Evolutionary conservation across 2,113 vertebrate species (phyloP).

Genomic region (Theropithecus gelada): DNA sequence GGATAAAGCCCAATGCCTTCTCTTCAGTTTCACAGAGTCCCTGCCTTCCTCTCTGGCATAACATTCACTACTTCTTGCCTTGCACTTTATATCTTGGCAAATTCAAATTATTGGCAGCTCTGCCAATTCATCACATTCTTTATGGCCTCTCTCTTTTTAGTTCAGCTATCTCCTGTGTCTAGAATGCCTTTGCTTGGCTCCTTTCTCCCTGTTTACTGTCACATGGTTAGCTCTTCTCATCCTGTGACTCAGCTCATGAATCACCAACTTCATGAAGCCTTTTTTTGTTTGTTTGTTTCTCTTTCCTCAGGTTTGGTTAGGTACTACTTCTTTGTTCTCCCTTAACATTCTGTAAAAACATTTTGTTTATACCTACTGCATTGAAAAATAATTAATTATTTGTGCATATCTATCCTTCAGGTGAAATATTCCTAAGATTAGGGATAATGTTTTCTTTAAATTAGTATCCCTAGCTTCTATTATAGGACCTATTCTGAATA

Average conservation of each 20-base stretch:
- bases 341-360: neutral
- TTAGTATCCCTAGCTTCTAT: neutral
- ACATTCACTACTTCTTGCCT: neutral
- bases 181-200: neutral
- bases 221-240: neutral
- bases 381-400: neutral
- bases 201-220: neutral
- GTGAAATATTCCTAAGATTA: neutral
- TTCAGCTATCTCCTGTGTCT: neutral
- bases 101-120: neutral
- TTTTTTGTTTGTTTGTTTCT: neutral
- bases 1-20: neutral
- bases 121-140: neutral
- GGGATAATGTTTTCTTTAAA: neutral
- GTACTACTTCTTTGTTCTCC: neutral
- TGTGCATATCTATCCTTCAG: neutral
- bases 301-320: neutral
- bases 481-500: neutral
- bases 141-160: neutral
- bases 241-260: neutral
- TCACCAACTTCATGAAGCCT: neutral
- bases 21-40: neutral
- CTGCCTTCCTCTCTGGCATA: neutral
- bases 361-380: neutral
- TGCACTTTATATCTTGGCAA: neutral